A percentile compares a stretch with the other conserved stretches of the same genome.
Conservation (phyloP, 1,140 invertebrate genomes). For the Atta colombica region DNA sequence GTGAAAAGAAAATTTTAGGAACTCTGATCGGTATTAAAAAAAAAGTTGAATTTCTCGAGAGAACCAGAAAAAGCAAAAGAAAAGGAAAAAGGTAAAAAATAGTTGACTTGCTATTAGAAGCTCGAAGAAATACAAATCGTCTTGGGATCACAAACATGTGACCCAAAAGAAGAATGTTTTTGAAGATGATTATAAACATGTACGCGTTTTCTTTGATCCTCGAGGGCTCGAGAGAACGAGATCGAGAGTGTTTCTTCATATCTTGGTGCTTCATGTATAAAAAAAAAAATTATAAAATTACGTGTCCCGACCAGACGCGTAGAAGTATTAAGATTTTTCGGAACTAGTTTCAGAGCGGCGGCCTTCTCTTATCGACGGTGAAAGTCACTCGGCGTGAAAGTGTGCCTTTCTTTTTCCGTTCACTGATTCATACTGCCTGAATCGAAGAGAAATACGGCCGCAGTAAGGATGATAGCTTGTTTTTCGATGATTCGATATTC, state of each 20-base stretch:
- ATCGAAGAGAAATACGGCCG: constrained; percentile 26
- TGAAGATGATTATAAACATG: neutral
- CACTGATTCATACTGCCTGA: constrained; percentile 82
- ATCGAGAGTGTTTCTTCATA: neutral
- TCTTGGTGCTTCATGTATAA: neutral
- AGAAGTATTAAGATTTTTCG: constrained; percentile 77
- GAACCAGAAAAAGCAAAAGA: too few species aligned
- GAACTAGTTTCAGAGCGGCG: constrained; percentile 74
- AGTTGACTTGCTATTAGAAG: neutral
- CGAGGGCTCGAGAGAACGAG: neutral
- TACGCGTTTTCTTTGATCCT: neutral
- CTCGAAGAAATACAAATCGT: neutral
- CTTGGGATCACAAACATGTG: neutral
- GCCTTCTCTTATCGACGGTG: constrained; percentile 84
- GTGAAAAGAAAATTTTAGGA: constrained; percentile 6
- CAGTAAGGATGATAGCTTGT: constrained; percentile 1
- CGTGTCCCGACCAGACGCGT: neutral
- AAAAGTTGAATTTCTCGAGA: too few species aligned
- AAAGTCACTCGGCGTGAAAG: constrained; percentile 86
- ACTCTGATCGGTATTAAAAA: neutral
- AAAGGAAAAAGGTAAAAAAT: too few species aligned
- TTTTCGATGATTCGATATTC: neutral
- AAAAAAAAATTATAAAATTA: constrained; percentile 57
- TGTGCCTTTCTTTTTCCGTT: constrained; percentile 86
- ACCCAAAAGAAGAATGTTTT: constrained; percentile 5